Evolutionary conservation across 2,797 vertebrate genomes (phyloP).

Genomic region (Natrix natrix): DNA sequence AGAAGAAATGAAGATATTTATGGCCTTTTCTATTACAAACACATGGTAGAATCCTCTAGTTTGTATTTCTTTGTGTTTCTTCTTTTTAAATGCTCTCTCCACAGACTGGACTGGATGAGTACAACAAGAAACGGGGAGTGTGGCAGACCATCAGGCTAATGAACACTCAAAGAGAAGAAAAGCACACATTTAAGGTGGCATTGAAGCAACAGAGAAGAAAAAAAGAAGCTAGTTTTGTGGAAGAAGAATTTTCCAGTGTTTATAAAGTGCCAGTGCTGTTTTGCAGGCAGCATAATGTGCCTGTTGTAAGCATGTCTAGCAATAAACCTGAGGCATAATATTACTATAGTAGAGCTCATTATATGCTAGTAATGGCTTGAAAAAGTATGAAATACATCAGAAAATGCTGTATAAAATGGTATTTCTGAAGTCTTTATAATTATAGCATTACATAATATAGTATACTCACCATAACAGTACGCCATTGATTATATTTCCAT

Average conservation of each 20-base stretch:
- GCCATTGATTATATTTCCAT: not conserved
- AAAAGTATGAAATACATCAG: not conserved
- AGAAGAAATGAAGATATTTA: not conserved
- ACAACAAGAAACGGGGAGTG: not conserved
- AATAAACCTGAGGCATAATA: not conserved
- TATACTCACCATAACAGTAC: not conserved
- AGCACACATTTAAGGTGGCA: not conserved
- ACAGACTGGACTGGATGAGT: not conserved
- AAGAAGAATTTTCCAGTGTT: not conserved
- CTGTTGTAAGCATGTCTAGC: not conserved
- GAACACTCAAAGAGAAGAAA: not conserved
- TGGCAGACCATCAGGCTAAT: not conserved
- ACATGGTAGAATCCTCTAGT: not conserved
- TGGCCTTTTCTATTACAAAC: not conserved
- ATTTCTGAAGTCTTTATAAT: not conserved
- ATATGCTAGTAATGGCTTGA: not conserved
- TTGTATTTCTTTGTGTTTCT: not conserved
- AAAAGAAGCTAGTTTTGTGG: not conserved
- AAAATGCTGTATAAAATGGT: not conserved
- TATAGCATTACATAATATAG: not conserved
- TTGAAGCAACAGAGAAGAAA: not conserved
- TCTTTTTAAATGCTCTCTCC: not conserved
- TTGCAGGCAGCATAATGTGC: not conserved
- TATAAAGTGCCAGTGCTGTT: not conserved
- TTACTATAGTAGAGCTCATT: not conserved